phyloP scores from a whole-genome alignment of 1,140 invertebrate genomes.

The Hetaerina americana region DNA sequence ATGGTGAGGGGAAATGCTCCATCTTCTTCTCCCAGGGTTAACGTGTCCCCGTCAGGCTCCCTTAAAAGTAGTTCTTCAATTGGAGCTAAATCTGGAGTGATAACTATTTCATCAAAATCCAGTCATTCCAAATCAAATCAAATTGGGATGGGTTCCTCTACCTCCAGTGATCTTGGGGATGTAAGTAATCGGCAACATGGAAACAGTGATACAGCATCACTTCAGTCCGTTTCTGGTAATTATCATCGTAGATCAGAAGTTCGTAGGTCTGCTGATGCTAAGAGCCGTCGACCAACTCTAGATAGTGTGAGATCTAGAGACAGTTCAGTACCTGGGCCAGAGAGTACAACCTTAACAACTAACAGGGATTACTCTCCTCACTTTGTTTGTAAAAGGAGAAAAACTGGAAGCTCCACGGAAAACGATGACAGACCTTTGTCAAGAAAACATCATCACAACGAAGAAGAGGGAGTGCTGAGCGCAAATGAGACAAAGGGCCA shows the following conservation, averaged over 20 bases:
- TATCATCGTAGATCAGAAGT: not conserved
- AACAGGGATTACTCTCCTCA: slow-evolving; percentile 16
- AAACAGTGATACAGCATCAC: not conserved
- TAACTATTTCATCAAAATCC: not conserved
- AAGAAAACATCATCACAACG: not conserved
- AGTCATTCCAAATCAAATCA: not conserved
- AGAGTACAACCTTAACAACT: not conserved
- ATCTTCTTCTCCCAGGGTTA: not conserved
- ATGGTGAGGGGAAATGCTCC: not conserved
- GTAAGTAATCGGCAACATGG: not conserved
- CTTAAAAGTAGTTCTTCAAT: not conserved
- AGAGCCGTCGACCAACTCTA: not conserved
- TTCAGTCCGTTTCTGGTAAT: not conserved
- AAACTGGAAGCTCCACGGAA: slow-evolving; percentile 28
- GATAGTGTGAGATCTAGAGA: not conserved
- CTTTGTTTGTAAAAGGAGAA: slow-evolving; percentile 28
- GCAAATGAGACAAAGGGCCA: not conserved
- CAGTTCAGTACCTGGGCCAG: not conserved
- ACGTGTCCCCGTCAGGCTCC: not conserved
- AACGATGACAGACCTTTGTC: slow-evolving; percentile 14
- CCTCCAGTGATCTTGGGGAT: not conserved
- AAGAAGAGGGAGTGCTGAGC: not conserved
- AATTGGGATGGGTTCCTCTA: not conserved
- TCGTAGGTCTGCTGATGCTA: not conserved
- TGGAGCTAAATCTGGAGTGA: not conserved